Percentiles rank a stretch among this genome's conserved stretches.
Conservation (phyloP, 2,797 vertebrate genomes). For the Notolabrus celidotus region DNA sequence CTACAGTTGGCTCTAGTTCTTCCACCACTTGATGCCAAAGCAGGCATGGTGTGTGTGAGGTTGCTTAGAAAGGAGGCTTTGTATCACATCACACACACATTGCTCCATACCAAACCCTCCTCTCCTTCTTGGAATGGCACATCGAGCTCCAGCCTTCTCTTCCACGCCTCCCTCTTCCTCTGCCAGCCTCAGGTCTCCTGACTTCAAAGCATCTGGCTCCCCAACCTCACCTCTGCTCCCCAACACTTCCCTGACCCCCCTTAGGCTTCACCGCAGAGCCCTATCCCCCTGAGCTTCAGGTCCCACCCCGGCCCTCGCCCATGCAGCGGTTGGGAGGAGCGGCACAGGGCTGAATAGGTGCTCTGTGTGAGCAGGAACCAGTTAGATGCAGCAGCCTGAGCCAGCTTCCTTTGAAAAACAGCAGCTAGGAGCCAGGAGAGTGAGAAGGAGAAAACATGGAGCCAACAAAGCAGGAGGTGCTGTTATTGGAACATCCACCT, state of each 20-base stretch:
- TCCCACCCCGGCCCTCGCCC: slow-evolving; percentile 51
- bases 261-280: slow-evolving; percentile 17
- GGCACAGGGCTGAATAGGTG: slow-evolving; percentile 76
- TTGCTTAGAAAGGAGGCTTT: slow-evolving; percentile 80
- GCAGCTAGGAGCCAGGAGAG: slow-evolving; percentile 63
- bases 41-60: slow-evolving; percentile 43
- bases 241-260: slow-evolving; percentile 7
- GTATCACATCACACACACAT: slow-evolving; percentile 70
- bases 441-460: slow-evolving; percentile 61
- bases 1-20: slow-evolving; percentile 56
- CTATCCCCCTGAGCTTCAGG: slow-evolving; percentile 17
- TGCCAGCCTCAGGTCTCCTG: slow-evolving; percentile 29
- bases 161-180: slow-evolving; percentile 22
- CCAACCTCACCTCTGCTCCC: slow-evolving; percentile 32
- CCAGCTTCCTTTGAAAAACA: slow-evolving; percentile 87
- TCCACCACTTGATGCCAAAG: slow-evolving; percentile 56
- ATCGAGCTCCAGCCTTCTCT: slow-evolving; percentile 25
- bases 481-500: slow-evolving; percentile 63
- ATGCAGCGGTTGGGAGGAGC: slow-evolving; percentile 68
- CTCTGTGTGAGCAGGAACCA: slow-evolving; percentile 81
- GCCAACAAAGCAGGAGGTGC: slow-evolving; percentile 53
- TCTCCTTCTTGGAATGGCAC: slow-evolving; percentile 44
- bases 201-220: slow-evolving; percentile 48
- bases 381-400: slow-evolving; percentile 67
- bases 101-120: slow-evolving; percentile 34